Percentiles rank a stretch among this genome's conserved stretches.
Conservation (phyloP, 2,888 invertebrate genomes). For the Byasa hedistus region DNA sequence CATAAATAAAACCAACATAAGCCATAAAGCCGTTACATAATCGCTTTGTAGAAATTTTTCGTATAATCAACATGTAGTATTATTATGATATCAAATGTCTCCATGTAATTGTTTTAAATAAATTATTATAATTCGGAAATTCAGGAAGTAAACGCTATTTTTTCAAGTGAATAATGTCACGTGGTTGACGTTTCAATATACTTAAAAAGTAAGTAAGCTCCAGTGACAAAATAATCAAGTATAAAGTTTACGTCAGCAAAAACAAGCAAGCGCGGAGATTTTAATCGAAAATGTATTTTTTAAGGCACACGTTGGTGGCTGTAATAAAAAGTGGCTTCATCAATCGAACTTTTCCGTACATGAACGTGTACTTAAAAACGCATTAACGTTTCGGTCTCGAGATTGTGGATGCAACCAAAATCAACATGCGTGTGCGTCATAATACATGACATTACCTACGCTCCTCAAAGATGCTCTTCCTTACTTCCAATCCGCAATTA, state of each 20-base stretch:
- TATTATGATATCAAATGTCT: too few relatives aligned
- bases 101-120: too few relatives aligned
- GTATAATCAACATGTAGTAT: too few relatives aligned
- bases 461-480: conserved; percentile 53
- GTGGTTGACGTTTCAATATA: not conserved
- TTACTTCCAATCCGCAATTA: conserved; percentile 62
- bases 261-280: conserved; percentile 15
- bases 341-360: conserved; percentile 27
- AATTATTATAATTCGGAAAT: too few relatives aligned
- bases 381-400: conserved; percentile 32
- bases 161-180: not conserved
- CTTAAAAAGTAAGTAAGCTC: conserved; percentile 33
- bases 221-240: conserved; percentile 32
- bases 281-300: conserved; percentile 28
- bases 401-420: conserved; percentile 35
- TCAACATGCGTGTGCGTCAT: conserved; percentile 43
- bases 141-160: not conserved
- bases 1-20: too few relatives aligned
- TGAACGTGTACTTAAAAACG: conserved; percentile 34
- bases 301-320: conserved; percentile 12
- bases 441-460: conserved; percentile 57
- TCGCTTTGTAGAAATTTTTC: too few relatives aligned
- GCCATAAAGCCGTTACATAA: too few relatives aligned
- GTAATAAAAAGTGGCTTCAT: conserved; percentile 31
- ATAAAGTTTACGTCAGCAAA: conserved; percentile 24